phyloP scores from a whole-genome alignment of 2,797 vertebrate species.

The Champsocephalus esox region DNA sequence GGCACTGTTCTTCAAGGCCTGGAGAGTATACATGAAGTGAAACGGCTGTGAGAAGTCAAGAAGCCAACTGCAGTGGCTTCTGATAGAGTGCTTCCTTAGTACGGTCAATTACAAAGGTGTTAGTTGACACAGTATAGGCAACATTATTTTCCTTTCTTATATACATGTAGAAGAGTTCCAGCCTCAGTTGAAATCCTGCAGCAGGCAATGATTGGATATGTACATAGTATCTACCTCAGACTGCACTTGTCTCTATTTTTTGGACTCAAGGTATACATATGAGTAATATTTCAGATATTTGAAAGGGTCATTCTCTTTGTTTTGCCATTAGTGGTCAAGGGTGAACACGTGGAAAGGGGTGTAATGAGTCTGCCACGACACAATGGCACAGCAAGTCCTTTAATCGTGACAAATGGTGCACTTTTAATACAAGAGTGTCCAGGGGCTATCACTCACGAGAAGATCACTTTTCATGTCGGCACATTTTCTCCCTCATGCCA shows the following conservation, averaged over 20 bases:
- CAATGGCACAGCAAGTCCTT: slow-evolving; percentile 82
- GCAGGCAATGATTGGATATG: not conserved
- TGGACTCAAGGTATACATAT: slow-evolving; percentile 11
- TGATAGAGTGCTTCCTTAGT: slow-evolving; percentile 27
- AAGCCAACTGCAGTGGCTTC: slow-evolving; percentile 16
- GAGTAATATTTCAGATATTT: slow-evolving; percentile 22
- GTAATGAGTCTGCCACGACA: slow-evolving; percentile 87
- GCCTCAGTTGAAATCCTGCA: not conserved
- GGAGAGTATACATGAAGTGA: slow-evolving; percentile 47
- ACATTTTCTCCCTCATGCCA: slow-evolving; percentile 55
- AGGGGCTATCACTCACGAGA: slow-evolving; percentile 85
- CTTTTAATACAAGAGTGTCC: slow-evolving; percentile 86
- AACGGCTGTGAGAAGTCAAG: slow-evolving; percentile 49
- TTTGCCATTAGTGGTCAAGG: slow-evolving; percentile 30
- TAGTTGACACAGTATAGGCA: not conserved
- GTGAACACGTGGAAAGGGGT: slow-evolving; percentile 86
- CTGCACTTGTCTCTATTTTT: slow-evolving; percentile 3
- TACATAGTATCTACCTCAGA: not conserved
- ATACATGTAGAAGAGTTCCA: slow-evolving; percentile 6
- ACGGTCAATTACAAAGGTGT: slow-evolving; percentile 24
- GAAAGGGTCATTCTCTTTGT: slow-evolving; percentile 36
- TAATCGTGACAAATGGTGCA: slow-evolving; percentile 92
- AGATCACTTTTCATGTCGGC: slow-evolving; percentile 80
- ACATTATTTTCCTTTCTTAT: not conserved
- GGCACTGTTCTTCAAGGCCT: slow-evolving; percentile 43